Evolutionary conservation across 2,113 vertebrate species (phyloP).

Genomic region (Isichthys henryi): DNA sequence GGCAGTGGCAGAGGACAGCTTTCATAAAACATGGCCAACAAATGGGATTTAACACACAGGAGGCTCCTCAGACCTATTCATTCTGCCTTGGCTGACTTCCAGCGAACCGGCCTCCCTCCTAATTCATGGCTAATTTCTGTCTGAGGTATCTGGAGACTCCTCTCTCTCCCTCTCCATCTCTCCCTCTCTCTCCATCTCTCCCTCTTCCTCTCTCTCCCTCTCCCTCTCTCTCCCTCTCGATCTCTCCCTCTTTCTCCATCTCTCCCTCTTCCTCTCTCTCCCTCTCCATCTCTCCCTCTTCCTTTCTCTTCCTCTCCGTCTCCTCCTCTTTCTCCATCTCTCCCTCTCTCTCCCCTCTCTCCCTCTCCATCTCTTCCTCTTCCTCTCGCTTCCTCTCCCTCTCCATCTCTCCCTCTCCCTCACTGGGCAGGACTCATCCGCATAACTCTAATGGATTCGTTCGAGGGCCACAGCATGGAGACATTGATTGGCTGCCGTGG

Average conservation of each 20-base stretch:
- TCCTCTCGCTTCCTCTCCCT: neutral
- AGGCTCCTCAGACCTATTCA: conserved; percentile 90
- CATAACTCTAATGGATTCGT: conserved; percentile 83
- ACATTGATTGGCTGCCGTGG: conserved; percentile 84
- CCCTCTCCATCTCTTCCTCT: conserved; percentile 46
- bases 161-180: conserved; percentile 57
- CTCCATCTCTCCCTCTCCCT: conserved; percentile 49
- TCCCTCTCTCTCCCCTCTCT: conserved; percentile 45
- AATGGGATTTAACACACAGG: conserved; percentile 89
- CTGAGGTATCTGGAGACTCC: conserved; percentile 79
- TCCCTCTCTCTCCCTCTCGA: conserved; percentile 48
- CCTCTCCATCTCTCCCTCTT: conserved; percentile 46
- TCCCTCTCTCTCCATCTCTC: conserved; percentile 8
- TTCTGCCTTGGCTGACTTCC: conserved; percentile 80
- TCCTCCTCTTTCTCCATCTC: neutral
- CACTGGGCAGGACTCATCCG: conserved; percentile 74
- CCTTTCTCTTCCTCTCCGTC: neutral
- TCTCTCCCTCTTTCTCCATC: conserved; percentile 9
- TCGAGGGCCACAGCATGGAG: conserved; percentile 65
- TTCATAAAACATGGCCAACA: conserved; percentile 76
- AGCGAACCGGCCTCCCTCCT: conserved; percentile 77
- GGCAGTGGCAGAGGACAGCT: conserved; percentile 62
- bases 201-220: neutral
- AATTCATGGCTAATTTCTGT: conserved; percentile 95
- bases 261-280: conserved; percentile 44